phyloP scores from a whole-genome alignment of 2,797 vertebrate species.

The Thripadectes ignobilis region DNA sequence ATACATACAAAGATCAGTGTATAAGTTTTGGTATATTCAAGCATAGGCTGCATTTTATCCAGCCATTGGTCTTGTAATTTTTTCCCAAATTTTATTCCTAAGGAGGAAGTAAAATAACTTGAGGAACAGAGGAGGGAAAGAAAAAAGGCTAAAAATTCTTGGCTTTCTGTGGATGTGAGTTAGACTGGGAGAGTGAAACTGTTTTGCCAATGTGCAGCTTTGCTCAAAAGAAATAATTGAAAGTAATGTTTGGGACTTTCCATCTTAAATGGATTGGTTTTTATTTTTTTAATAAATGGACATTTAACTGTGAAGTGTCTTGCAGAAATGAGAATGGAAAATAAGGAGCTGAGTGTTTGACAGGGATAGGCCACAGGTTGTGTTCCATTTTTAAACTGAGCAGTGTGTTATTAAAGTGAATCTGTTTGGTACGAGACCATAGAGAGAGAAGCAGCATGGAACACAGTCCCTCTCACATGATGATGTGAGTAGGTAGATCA shows the following conservation, averaged over 20 bases:
- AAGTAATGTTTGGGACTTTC: neutral
- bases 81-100: neutral
- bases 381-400: neutral
- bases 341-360: neutral
- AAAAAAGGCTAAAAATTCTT: neutral
- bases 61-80: neutral
- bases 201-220: neutral
- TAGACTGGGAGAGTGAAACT: neutral
- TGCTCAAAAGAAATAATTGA: neutral
- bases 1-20: neutral
- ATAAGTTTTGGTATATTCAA: neutral
- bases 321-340: neutral
- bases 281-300: neutral
- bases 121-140: neutral
- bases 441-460: neutral
- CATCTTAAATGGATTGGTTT: neutral
- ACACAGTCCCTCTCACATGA: neutral
- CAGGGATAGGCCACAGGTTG: neutral
- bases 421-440: neutral
- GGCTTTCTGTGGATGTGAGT: neutral
- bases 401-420: rapidly evolving
- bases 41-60: neutral
- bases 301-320: neutral
- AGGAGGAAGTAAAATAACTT: neutral
- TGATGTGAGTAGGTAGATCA: neutral